Evolutionary conservation across 2,888 invertebrate genomes (phyloP).

Genomic region (Tridacna crocea): DNA sequence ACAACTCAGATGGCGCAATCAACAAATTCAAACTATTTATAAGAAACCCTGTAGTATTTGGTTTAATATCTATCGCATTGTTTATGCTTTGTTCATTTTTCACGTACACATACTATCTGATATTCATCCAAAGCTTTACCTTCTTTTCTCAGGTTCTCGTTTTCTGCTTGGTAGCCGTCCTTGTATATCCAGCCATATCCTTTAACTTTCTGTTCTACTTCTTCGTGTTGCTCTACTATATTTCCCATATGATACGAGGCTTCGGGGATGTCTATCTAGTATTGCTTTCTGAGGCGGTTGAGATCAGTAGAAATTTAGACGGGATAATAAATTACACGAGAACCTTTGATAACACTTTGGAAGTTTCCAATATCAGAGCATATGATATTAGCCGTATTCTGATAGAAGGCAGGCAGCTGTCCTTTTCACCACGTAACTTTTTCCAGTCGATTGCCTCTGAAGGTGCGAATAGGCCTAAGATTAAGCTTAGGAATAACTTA

Average conservation of each 20-base stretch:
- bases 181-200: conserved; percentile 37
- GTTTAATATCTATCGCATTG: neutral
- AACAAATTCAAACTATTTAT: neutral
- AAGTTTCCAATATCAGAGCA: conserved; percentile 34
- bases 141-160: conserved; percentile 46
- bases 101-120: conserved; percentile 33
- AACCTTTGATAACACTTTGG: conserved; percentile 13
- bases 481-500: conserved; percentile 11
- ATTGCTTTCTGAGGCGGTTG: conserved; percentile 39
- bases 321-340: conserved; percentile 19
- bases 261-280: conserved; percentile 44
- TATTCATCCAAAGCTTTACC: conserved; percentile 45
- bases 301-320: conserved; percentile 24
- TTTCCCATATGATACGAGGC: conserved; percentile 34
- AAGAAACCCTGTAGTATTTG: conserved; percentile 15
- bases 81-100: conserved; percentile 25
- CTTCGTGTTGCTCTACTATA: conserved; percentile 41
- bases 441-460: neutral
- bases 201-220: conserved; percentile 52
- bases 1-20: neutral
- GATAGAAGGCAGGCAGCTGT: conserved; percentile 15
- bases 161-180: conserved; percentile 47
- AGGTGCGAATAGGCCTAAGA: neutral
- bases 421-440: conserved; percentile 23
- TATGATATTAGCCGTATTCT: conserved; percentile 14